Evolutionary conservation across 2,888 invertebrate species (phyloP).

Genomic region (Hyppa rectilinea): DNA sequence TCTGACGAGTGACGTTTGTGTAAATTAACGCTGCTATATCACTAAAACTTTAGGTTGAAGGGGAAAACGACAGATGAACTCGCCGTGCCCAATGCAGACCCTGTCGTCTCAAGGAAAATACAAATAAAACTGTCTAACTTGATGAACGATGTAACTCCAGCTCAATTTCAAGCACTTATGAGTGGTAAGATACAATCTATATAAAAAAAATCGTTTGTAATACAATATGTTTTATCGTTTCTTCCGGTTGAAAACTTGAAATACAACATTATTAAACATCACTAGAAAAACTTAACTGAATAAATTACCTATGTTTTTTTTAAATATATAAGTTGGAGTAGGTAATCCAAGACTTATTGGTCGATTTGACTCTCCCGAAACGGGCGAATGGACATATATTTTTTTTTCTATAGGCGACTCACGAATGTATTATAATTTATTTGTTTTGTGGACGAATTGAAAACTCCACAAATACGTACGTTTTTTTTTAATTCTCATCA

Average conservation of each 20-base stretch:
- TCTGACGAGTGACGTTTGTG: not conserved
- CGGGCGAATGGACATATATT: too few relatives aligned
- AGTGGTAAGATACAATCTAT: constrained; percentile 70
- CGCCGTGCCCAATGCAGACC: constrained; percentile 75
- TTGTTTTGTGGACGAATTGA: too few relatives aligned
- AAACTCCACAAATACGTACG: too few relatives aligned
- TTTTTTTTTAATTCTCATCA: too few relatives aligned
- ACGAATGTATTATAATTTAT: too few relatives aligned
- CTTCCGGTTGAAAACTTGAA: not conserved
- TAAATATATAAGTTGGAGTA: not conserved
- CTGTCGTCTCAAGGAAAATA: constrained; percentile 83
- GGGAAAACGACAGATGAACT: constrained; percentile 81
- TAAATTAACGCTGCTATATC: not conserved
- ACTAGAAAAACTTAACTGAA: too few relatives aligned
- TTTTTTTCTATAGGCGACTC: too few relatives aligned
- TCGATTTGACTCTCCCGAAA: too few relatives aligned
- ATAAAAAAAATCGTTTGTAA: not conserved
- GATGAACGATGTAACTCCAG: constrained; percentile 72
- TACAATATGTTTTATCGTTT: too few relatives aligned
- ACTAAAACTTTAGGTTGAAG: constrained; percentile 71
- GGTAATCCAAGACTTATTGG: too few relatives aligned
- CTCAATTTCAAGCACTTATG: constrained; percentile 73
- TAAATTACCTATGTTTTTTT: not conserved
- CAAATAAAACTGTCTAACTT: constrained; percentile 81
- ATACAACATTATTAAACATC: not conserved